Percentiles rank a stretch among this genome's conserved stretches.
phyloP scores from a whole-genome alignment of 2,888 invertebrate genomes.

The Cylloceria caligata region DNA sequence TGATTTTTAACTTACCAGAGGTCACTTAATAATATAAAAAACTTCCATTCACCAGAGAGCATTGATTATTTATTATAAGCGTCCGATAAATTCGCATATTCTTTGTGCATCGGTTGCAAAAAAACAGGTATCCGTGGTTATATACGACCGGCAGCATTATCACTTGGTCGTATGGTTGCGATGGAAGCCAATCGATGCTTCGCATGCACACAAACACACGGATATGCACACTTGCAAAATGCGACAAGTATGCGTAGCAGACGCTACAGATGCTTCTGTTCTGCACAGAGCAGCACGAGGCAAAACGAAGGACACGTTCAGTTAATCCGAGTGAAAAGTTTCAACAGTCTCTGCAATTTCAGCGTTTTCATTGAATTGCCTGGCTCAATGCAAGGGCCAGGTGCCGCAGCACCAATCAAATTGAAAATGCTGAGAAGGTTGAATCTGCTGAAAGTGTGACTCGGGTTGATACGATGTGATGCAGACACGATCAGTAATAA shows the following conservation, averaged over 20 bases:
- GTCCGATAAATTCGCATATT: slow-evolving; percentile 19
- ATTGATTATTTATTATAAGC: slow-evolving; percentile 3
- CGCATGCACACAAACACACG: slow-evolving; percentile 24
- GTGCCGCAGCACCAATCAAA: not conserved
- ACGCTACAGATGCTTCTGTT: no score
- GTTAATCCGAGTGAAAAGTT: not conserved
- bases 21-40: no score
- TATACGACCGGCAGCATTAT: slow-evolving; percentile 46
- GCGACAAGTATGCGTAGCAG: not conserved
- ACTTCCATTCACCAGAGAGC: not conserved
- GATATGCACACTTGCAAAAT: not conserved
- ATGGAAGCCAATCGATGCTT: slow-evolving; percentile 61
- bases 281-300: slow-evolving; percentile 28
- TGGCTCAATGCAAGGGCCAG: not conserved
- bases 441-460: not conserved
- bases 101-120: not conserved
- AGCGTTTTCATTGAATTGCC: not conserved
- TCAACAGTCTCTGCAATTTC: not conserved
- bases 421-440: not conserved
- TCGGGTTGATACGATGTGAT: no score
- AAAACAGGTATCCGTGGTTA: slow-evolving; percentile 23
- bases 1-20: no score
- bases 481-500: no score
- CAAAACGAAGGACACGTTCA: slow-evolving; percentile 52
- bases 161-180: slow-evolving; percentile 33